Base-by-base conservation (phyloP, 2,888 invertebrate species). In the Lagria hirta region DNA sequence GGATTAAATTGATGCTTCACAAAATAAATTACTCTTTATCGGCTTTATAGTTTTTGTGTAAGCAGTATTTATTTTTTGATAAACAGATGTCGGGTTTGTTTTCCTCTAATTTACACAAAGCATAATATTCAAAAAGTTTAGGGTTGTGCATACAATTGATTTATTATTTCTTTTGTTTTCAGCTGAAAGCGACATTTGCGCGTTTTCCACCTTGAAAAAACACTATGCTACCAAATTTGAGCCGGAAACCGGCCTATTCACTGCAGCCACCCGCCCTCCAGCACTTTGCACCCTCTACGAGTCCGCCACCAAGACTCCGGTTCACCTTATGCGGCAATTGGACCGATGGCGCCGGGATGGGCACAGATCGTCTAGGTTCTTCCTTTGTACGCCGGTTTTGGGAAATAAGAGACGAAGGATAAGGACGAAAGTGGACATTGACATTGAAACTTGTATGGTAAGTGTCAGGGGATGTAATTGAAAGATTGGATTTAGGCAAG, bases 181-280 rank as follows among this genome's bases (percentile, higher is more conserved):
- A 93, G 93, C 93, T 73, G 92, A 91, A 77, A 88, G 93, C 68
- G 90, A 92, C 79, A 85, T 94, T 74, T 85, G 86, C 66, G 82
- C 85, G 69, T 93, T 92, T 79, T 88, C 89, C 58, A 70, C 80
- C 61, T 80, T 84, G 69, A 88, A 83, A 74, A 77, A 81, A 59
- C 88, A 90, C 75, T 91, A 83, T 76, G 79, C 78, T 68, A 79
- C 84, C 59, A 77, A 78, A 64, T 82, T 83, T 68, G 78, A 80
- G 60, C 78, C 83, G 66, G 79, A 80, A 65, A 81, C 83, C 61
- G 80, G 80, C 61, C 78, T 93, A 58, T 93, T 94, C 74, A 83
- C 82, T 51, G 75, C 80, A 49, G 80, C 81, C 54, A 82, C 85
- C 32, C 83, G 85, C 55, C 89, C 93, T 24, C 76, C 76, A 56